phyloP scores from a whole-genome alignment of 2,888 invertebrate genomes.

The Apamea monoglypha region DNA sequence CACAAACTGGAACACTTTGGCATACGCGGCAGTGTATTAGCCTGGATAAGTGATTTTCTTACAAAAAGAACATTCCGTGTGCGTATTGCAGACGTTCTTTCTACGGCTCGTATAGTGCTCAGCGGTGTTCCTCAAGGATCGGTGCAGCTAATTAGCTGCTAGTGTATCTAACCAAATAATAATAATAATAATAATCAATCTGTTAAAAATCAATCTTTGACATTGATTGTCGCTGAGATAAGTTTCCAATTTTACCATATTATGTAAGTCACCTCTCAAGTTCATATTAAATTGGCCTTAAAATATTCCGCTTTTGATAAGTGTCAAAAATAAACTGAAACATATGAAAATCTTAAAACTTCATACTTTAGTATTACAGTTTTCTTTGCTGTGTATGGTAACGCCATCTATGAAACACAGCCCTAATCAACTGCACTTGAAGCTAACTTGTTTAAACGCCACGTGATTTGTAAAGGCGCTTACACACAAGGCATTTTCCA shows the following conservation, averaged over 20 bases:
- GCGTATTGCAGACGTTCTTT: too few species aligned
- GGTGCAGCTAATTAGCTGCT: too few species aligned
- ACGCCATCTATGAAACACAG: constrained; percentile 35
- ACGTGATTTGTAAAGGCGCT: background rate
- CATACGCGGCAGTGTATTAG: too few species aligned
- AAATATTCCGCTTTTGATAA: background rate
- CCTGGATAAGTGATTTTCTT: too few species aligned
- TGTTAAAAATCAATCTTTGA: background rate
- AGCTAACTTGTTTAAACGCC: background rate
- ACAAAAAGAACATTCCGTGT: too few species aligned
- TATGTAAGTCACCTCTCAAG: background rate
- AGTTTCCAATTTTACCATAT: background rate
- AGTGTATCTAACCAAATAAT: too few species aligned
- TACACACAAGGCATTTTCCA: background rate
- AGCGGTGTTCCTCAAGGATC: too few species aligned
- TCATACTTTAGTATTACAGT: background rate
- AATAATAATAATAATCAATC: too few species aligned
- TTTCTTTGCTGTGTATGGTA: background rate
- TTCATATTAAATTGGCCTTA: background rate
- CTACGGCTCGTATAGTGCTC: too few species aligned
- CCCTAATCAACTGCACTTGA: background rate
- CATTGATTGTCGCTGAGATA: background rate
- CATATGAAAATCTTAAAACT: background rate
- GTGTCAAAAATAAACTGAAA: background rate
- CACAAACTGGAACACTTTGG: too few species aligned